Conservation (phyloP, 1,140 invertebrate genomes). For the Orchesella cincta region DNA sequence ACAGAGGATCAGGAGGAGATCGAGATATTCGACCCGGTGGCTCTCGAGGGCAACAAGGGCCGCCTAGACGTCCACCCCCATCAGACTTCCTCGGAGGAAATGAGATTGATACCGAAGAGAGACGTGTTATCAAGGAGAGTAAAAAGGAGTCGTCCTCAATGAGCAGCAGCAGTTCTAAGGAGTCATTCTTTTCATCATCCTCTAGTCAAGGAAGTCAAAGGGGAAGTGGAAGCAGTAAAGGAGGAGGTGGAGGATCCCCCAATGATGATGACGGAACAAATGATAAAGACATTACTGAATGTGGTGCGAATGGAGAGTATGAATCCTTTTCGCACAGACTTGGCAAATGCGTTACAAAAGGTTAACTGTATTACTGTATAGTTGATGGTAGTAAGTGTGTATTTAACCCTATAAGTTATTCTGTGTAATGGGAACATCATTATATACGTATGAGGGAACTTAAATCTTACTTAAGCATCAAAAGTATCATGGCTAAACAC, state of each 20-base stretch:
- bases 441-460: too few relatives aligned
- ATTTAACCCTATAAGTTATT: too few relatives aligned
- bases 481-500: too few relatives aligned
- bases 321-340: constrained; percentile 33
- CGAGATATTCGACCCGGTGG: background rate
- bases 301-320: constrained; percentile 30
- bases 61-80: background rate
- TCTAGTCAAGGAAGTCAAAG: constrained; percentile 24
- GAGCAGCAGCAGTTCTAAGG: background rate
- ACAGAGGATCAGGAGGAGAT: background rate
- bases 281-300: constrained; percentile 35
- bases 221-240: background rate
- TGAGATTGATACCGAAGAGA: constrained; percentile 16
- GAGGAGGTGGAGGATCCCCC: background rate
- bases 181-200: constrained; percentile 18
- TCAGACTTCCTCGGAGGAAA: background rate
- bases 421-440: too few relatives aligned
- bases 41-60: background rate
- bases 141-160: background rate
- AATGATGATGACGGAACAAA: constrained; percentile 27
- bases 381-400: too few relatives aligned
- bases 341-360: constrained; percentile 33
- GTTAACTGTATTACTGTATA: too few relatives aligned
- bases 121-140: background rate
- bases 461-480: too few relatives aligned